A percentile compares a stretch with the other conserved stretches of the same genome.
These are phyloP conservation scores for Euphysa ruthae DNA, from an alignment of 30 jellyfish, hydroid and myxozoan genomes.

Conservation along the genomic window DNA sequence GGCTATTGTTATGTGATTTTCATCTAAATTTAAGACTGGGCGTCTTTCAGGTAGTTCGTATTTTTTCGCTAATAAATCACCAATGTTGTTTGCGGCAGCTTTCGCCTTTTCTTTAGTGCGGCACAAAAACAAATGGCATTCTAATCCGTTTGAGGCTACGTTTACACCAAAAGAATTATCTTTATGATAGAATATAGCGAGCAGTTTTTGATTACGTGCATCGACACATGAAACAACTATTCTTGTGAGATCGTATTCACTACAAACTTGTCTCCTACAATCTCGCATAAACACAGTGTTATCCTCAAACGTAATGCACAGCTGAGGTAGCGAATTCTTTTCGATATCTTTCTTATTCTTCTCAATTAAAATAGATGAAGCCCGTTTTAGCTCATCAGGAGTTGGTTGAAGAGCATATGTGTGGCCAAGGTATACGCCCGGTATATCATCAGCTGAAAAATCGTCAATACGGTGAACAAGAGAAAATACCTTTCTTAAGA, in stretches of 20 bases:
- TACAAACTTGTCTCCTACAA: conserved; percentile 3
- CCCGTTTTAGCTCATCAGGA: conserved; percentile 22
- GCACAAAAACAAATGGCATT: conserved; percentile 68
- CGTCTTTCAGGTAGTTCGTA: neutral
- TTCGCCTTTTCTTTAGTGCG: conserved; percentile 59
- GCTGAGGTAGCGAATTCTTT: conserved; percentile 7
- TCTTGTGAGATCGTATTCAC: conserved; percentile 35
- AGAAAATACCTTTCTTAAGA: neutral
- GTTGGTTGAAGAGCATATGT: conserved; percentile 26
- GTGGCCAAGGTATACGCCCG: conserved; percentile 26
- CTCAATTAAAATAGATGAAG: conserved; percentile 7
- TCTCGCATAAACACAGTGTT: conserved; percentile 1
- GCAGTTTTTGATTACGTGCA: conserved; percentile 58
- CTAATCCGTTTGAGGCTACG: conserved; percentile 42
- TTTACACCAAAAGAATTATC: conserved; percentile 37
- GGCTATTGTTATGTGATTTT: neutral
- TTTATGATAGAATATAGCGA: conserved; percentile 85
- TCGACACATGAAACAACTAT: conserved; percentile 78
- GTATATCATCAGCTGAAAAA: conserved; percentile 3
- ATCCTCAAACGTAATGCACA: neutral
- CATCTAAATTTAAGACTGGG: neutral
- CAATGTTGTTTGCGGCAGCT: conserved; percentile 61
- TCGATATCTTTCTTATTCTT: conserved; percentile 22
- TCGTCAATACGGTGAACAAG: neutral
- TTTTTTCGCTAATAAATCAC: conserved; percentile 38